A percentile compares a stretch with the other conserved stretches of the same genome.
Conservation (phyloP, 2,888 invertebrate genomes). For the Nomada flava region DNA sequence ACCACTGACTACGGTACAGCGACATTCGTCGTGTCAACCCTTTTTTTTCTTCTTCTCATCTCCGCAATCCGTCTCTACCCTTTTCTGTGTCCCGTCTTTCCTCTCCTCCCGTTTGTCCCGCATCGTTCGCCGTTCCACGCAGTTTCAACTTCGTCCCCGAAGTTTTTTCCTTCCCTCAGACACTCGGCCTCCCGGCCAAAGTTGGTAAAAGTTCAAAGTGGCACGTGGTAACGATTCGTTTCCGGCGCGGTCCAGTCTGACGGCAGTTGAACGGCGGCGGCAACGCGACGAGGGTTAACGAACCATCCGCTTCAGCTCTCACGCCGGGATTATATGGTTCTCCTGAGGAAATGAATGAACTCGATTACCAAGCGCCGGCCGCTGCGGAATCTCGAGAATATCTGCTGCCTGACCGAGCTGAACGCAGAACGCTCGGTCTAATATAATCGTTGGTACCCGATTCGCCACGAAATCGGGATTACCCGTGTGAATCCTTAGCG, state of each 20-base stretch:
- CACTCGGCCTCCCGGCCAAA: constrained; percentile 47
- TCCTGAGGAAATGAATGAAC: constrained; percentile 47
- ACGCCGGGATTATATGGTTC: constrained; percentile 55
- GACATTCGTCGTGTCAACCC: background rate
- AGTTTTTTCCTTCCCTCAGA: constrained; percentile 30
- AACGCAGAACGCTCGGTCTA: background rate
- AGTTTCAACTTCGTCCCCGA: background rate
- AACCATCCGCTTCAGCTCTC: constrained; percentile 63
- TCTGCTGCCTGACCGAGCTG: background rate
- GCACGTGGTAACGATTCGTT: constrained; percentile 73
- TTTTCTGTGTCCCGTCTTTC: background rate
- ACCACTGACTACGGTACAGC: constrained; percentile 90
- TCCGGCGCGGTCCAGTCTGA: constrained; percentile 68
- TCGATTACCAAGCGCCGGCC: constrained; percentile 17
- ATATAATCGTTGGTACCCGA: background rate
- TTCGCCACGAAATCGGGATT: background rate
- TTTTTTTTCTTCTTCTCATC: background rate
- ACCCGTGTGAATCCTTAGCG: background rate
- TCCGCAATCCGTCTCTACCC: no score
- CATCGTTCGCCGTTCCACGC: constrained; percentile 3
- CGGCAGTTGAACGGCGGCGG: constrained; percentile 65
- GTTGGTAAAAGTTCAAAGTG: constrained; percentile 70
- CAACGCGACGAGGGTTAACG: constrained; percentile 64
- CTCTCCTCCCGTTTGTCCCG: constrained; percentile 1
- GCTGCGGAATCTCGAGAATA: constrained; percentile 6